A percentile compares a stretch with the other conserved stretches of the same genome.
phyloP scores from a whole-genome alignment of 2,113 vertebrate species.

The Hystrix brachyura region DNA sequence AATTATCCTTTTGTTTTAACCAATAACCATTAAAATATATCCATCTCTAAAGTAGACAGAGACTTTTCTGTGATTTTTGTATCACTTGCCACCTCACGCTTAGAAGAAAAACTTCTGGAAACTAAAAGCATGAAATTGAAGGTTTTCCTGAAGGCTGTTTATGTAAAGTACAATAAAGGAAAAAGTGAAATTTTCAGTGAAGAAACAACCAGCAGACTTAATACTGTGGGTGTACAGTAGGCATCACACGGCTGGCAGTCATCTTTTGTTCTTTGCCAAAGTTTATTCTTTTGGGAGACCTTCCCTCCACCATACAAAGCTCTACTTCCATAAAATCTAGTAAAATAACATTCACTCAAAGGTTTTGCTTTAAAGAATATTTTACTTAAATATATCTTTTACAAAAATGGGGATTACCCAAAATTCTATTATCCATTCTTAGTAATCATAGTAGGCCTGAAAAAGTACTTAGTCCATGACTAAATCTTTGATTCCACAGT shows the following conservation, averaged over 20 bases:
- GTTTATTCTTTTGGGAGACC: not conserved
- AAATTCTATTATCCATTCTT: not conserved
- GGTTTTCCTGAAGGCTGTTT: constrained; percentile 5
- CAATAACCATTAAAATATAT: constrained; percentile 30
- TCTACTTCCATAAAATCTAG: constrained; percentile 33
- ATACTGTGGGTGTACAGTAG: constrained; percentile 33
- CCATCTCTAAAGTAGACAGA: not conserved
- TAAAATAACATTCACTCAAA: not conserved
- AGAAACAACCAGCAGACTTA: constrained; percentile 48
- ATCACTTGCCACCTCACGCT: not conserved
- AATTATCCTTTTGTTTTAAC: constrained; percentile 46
- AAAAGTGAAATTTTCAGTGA: constrained; percentile 62
- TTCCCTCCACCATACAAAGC: not conserved
- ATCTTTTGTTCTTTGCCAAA: constrained; percentile 40
- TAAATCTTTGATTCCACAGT: constrained; percentile 49
- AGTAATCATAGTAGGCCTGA: not conserved
- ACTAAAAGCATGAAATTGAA: not conserved
- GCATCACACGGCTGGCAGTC: constrained; percentile 23
- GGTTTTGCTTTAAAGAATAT: not conserved
- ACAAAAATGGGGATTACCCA: not conserved
- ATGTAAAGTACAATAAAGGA: constrained; percentile 5
- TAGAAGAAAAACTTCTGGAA: not conserved
- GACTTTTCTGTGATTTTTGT: not conserved
- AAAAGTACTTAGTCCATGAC: not conserved
- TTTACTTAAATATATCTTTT: constrained; percentile 17